Percentiles rank a stretch among this genome's conserved stretches.
Conservation (phyloP, 2,888 invertebrate species). For the Noctua pronuba region DNA sequence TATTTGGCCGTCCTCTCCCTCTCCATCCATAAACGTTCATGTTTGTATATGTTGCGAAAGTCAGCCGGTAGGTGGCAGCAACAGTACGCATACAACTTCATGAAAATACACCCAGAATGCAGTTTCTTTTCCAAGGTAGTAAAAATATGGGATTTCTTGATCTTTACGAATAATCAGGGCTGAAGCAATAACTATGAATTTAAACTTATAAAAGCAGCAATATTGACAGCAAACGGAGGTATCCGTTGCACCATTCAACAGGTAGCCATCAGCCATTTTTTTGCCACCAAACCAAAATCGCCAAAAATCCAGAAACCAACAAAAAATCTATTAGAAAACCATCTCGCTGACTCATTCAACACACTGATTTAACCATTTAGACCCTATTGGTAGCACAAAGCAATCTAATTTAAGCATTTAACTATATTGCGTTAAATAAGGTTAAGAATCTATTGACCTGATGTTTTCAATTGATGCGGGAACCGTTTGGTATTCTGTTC, state of each 20-base stretch:
- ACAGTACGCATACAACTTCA: neutral
- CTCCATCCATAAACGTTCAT: too few species aligned
- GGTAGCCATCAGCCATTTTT: slow-evolving; percentile 25
- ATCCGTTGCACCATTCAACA: neutral
- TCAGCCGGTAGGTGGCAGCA: neutral
- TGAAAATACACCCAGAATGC: neutral
- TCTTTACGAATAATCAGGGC: neutral
- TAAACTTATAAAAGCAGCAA: neutral
- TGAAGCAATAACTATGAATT: neutral
- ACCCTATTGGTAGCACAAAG: slow-evolving; percentile 70
- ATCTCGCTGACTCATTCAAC: slow-evolving; percentile 68
- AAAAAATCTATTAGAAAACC: slow-evolving; percentile 20
- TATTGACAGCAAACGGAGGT: neutral
- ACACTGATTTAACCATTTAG: slow-evolving; percentile 44
- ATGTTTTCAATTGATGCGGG: slow-evolving; percentile 75
- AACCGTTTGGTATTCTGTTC: slow-evolving; percentile 52
- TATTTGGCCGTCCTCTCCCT: too few species aligned
- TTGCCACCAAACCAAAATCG: neutral
- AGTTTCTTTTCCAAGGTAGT: neutral
- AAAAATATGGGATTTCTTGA: neutral
- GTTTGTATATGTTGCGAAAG: neutral
- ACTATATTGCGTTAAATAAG: slow-evolving; percentile 74
- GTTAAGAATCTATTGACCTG: slow-evolving; percentile 83
- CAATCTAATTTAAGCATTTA: slow-evolving; percentile 82
- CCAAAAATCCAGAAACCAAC: slow-evolving; percentile 10